These are phyloP conservation scores for Drosophila nigricruria DNA, from an alignment of 2,888 invertebrate genomes.

Conservation along the genomic window DNA sequence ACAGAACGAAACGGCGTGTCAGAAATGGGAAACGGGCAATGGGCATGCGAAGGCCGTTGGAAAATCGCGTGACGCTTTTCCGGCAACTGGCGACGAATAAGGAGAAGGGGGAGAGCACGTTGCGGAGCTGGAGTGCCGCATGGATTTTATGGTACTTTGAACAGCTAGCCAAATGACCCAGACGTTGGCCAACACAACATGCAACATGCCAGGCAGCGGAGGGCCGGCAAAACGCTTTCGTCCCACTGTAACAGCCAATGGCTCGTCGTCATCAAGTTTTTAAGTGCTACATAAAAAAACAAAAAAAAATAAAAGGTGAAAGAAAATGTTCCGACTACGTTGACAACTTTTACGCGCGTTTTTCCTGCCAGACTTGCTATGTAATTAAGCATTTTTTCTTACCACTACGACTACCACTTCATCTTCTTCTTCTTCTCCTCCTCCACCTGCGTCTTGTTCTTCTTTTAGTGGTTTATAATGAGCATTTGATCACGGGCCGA, in stretches of 20 bases:
- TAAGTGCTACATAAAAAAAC: constrained; percentile 60
- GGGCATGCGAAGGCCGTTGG: constrained; percentile 44
- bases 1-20: constrained; percentile 50
- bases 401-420: not conserved
- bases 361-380: constrained; percentile 33
- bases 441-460: not conserved
- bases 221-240: constrained; percentile 67
- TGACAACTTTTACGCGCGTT: constrained; percentile 53
- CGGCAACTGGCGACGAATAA: constrained; percentile 20
- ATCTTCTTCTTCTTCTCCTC: not conserved
- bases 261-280: constrained; percentile 37
- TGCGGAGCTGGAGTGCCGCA: constrained; percentile 8
- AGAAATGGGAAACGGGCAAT: constrained; percentile 44
- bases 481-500: constrained; percentile 55
- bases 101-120: not conserved
- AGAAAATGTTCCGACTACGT: constrained; percentile 36
- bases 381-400: constrained; percentile 54
- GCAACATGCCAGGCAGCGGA: constrained; percentile 46
- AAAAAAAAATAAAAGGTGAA: constrained; percentile 6
- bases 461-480: constrained; percentile 60
- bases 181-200: constrained; percentile 63
- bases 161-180: constrained; percentile 67
- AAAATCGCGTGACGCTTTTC: constrained; percentile 58
- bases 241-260: constrained; percentile 8
- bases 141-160: constrained; percentile 54